phyloP scores from a whole-genome alignment of 2,888 invertebrate genomes.

The Ennomos fuscantarius region DNA sequence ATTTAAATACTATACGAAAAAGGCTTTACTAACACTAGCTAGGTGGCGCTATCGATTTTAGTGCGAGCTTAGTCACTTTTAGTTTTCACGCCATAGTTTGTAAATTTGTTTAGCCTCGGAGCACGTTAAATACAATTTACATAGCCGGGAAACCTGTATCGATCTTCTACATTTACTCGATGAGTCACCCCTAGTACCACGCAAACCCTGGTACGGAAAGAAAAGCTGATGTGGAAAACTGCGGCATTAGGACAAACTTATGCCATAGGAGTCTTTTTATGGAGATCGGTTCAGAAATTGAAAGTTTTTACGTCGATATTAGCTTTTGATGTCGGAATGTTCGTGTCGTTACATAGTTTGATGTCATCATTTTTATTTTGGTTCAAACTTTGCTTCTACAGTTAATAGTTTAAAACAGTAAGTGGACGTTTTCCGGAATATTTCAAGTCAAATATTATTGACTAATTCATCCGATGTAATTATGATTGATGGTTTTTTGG shows the following conservation, averaged over 20 bases:
- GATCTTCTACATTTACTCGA: conserved; percentile 54
- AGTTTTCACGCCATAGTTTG: background rate
- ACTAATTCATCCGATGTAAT: too few species aligned
- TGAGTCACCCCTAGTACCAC: conserved; percentile 56
- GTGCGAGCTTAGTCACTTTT: conserved; percentile 4
- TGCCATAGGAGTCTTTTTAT: conserved; percentile 40
- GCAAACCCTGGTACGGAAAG: conserved; percentile 53
- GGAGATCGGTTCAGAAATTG: conserved; percentile 25
- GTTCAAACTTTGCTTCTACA: too few species aligned
- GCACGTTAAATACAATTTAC: conserved; percentile 19
- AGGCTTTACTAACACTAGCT: background rate
- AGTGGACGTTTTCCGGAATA: too few species aligned
- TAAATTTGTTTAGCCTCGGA: conserved; percentile 14
- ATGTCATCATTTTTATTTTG: background rate
- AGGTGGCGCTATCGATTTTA: conserved; percentile 2
- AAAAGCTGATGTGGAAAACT: conserved; percentile 48
- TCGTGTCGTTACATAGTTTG: background rate
- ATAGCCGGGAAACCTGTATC: conserved; percentile 41
- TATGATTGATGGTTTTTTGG: too few species aligned
- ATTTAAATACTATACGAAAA: too few species aligned
- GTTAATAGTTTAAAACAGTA: too few species aligned
- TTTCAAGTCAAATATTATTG: too few species aligned
- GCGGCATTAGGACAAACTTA: conserved; percentile 32
- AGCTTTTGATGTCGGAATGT: background rate
- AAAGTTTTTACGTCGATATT: conserved; percentile 4